Evolutionary conservation across 2,888 invertebrate genomes (phyloP), one percentile per base, ranked within the genome.

Genomic region (Chrysolina haemoptera): DNA sequence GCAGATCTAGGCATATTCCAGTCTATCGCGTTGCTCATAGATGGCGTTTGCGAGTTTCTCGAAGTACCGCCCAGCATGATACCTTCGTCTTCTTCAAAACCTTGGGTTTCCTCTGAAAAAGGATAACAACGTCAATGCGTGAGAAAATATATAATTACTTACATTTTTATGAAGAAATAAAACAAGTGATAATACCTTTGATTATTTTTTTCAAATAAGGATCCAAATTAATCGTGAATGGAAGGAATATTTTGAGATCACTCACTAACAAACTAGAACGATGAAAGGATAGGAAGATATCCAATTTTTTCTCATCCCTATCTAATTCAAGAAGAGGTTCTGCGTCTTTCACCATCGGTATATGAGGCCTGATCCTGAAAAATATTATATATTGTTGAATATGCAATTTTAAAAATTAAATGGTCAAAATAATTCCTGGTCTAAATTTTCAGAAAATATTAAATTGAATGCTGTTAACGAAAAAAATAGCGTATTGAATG

Each of bases 161-260:
- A 6, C 8, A 35, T 35, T 35, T 6, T 35, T 35, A 8, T 8
- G 4, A 6, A 35, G 0, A 35, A 3, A 35, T 6, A 6, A 35
- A 35, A 35, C 8, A 35, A 35, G 35, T 35, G 35, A 35, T 35
- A 35, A 35, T 3, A 95, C 96, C 98, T 92, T 98, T 96, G 73
- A 99, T 97, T 71, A 97, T 95, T 89, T 99, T 99, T 86, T 98
- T 94, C 75, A 99, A 93, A 86, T 98, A 99, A 0, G 99, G 99
- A 90, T 99, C 99, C 70, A 99, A 90, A 88, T 99, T 99, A 83
- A 98, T 98, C 16, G 99, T 98, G 87, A 99, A 99, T 0, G 99
- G 98, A 76, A 99, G 90, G 89, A 99, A 99, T 84, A 98, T 95
- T 86, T 97, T 96, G 85, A 99, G 91, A 86, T 97, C 96, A 55